Evolutionary conservation across 2,113 vertebrate genomes (phyloP), one percentile per base, ranked within the genome.

Genomic region (Poecile atricapillus): DNA sequence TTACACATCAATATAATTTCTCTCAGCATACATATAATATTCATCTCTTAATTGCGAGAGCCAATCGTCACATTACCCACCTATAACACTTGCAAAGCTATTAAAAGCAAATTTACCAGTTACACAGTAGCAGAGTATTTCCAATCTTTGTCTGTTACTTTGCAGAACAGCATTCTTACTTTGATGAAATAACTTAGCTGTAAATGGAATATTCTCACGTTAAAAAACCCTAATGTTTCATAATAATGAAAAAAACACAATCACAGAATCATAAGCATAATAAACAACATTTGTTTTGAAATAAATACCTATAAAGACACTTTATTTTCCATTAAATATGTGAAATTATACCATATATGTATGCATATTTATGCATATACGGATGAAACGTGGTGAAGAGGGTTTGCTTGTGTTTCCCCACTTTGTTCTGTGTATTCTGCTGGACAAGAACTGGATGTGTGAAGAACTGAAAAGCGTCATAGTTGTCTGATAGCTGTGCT

Each of bases 361-460:
- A 19, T 37, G 9, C 35, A 7, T 28, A 44, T 60, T 80, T 74
- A 25, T 43, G 18, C 3, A 3, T 15, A 31, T 18, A 11, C 7
- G 35, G 31, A 55, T 53, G 25, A 88, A 92, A 56, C 20, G 11
- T 27, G 7, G 10, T 63, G 17, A 18, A 62, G 37, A 59, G 13
- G 1, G 22, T 67, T 44, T 0, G 0, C 11, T 27, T 24, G 21
- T 28, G 5, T 50, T 59, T 63, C 7, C 11, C 20, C 4, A 30
- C 11, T 62, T 74, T 27, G 8, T 59, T 10, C 30, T 21, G 5
- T 22, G 15, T 69, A 83, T 84, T 84, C 37, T 70, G 50, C 33
- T 44, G 39, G 59, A 55, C 8, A 24, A 53, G 47, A n/a, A 37
- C 4, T 7, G 5, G 8, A 19, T 74, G 12, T 70, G 23, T 33